Conservation (phyloP, 1,140 invertebrate genomes). For the Centruroides sculpturatus region DNA sequence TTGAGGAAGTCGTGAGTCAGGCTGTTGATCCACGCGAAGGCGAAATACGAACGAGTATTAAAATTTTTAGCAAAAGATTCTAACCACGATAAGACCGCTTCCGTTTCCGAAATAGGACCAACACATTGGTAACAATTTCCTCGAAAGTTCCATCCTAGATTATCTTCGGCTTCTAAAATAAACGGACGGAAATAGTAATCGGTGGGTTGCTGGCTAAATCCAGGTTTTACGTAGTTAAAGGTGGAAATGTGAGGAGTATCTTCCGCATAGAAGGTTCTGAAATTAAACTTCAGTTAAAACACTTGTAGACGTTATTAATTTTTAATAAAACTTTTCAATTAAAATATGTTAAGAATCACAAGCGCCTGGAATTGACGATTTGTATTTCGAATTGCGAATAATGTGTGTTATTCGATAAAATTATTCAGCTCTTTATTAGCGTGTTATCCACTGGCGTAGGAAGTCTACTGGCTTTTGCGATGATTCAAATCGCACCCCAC, state of each 20-base stretch:
- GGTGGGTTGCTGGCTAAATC: slow-evolving; percentile 58
- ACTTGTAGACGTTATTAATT: too few species aligned
- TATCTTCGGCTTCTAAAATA: slow-evolving; percentile 22
- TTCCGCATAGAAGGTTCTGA: slow-evolving; percentile 55
- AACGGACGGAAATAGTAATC: slow-evolving; percentile 69
- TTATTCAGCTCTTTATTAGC: too few species aligned
- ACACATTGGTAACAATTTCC: slow-evolving; percentile 7
- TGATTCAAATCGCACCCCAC: too few species aligned
- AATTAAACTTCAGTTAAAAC: too few species aligned
- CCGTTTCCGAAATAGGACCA: slow-evolving; percentile 11
- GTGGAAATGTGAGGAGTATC: slow-evolving; percentile 55
- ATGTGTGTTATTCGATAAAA: too few species aligned
- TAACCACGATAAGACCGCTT: slow-evolving; percentile 8
- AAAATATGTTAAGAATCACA: too few species aligned
- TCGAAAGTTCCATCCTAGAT: not conserved
- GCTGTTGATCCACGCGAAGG: slow-evolving; percentile 30
- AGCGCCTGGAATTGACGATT: too few species aligned
- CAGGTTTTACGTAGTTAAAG: slow-evolving; percentile 64
- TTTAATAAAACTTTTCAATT: too few species aligned
- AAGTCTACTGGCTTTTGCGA: too few species aligned
- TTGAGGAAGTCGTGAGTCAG: slow-evolving; percentile 30
- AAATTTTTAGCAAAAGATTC: slow-evolving; percentile 8
- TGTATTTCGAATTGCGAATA: too few species aligned
- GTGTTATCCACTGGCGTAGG: too few species aligned
- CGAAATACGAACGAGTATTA: slow-evolving; percentile 20